Evolutionary conservation across 2,113 vertebrate genomes (phyloP).

Genomic region (Ginglymostoma cirratum): DNA sequence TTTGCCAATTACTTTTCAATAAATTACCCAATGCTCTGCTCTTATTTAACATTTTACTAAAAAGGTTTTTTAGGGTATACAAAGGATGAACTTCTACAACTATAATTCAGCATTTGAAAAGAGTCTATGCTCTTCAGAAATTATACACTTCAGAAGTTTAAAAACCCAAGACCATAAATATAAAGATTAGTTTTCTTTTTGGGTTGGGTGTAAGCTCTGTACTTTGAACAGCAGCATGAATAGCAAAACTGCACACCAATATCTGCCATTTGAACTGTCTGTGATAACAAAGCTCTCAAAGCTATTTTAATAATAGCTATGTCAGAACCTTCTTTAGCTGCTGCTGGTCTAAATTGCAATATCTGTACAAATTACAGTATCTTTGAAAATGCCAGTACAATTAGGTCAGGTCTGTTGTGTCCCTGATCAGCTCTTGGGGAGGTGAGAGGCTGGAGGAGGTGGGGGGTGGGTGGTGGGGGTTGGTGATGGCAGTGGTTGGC

Average conservation of each 20-base stretch:
- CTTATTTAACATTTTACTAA: background rate
- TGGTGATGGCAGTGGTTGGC: slow-evolving; percentile 21
- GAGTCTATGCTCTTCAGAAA: background rate
- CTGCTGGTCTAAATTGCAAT: slow-evolving; percentile 89
- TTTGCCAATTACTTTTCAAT: background rate
- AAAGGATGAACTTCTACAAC: background rate
- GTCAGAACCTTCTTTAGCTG: slow-evolving; percentile 86
- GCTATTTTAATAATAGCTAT: slow-evolving; percentile 92
- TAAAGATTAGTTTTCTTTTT: slow-evolving; percentile 31
- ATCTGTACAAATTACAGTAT: slow-evolving; percentile 88
- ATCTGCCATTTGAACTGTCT: slow-evolving; percentile 62
- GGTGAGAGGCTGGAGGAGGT: background rate
- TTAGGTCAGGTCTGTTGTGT: slow-evolving; percentile 79
- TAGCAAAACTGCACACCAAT: slow-evolving; percentile 33
- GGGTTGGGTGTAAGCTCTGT: slow-evolving; percentile 11
- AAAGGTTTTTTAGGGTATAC: background rate
- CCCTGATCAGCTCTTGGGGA: slow-evolving; percentile 66
- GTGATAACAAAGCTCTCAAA: slow-evolving; percentile 76
- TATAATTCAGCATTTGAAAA: background rate
- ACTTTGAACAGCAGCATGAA: slow-evolving; percentile 29
- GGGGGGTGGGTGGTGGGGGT: too few relatives aligned
- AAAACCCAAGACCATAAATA: slow-evolving; percentile 15
- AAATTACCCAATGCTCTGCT: background rate
- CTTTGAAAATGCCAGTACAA: slow-evolving; percentile 83
- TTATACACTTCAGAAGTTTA: slow-evolving; percentile 10